These are phyloP conservation scores for Acanthoscelides obtectus DNA, from an alignment of 2,888 invertebrate species.

Conservation along the genomic window DNA sequence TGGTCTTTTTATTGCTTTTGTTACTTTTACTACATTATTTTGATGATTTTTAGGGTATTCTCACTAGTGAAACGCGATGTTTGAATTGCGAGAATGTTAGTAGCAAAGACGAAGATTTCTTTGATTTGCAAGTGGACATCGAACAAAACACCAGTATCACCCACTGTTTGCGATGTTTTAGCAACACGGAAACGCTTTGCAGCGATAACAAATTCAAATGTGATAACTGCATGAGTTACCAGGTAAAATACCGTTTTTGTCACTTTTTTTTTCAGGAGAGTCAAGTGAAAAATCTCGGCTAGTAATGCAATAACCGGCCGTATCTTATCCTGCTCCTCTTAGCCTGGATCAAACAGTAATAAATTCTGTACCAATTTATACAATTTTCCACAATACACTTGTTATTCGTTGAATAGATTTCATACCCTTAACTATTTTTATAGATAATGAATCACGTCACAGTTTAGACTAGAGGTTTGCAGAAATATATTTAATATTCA, in stretches of 20 bases:
- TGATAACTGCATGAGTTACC: slow-evolving; percentile 98
- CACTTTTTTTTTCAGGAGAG: too few species aligned
- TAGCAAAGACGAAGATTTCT: slow-evolving; percentile 99
- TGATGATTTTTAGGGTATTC: slow-evolving; percentile 62
- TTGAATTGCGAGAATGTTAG: slow-evolving; percentile 99
- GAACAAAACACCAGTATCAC: slow-evolving; percentile 99
- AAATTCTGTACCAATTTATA: too few species aligned
- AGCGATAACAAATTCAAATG: slow-evolving; percentile 99
- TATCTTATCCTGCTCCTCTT: too few species aligned
- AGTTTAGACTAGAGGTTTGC: too few species aligned
- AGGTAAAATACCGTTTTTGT: slow-evolving; percentile 46
- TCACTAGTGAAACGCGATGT: slow-evolving; percentile 98
- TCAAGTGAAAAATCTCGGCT: too few species aligned
- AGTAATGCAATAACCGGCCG: too few species aligned
- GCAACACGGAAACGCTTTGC: slow-evolving; percentile 97
- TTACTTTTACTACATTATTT: neutral
- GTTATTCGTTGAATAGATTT: too few species aligned
- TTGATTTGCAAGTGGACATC: slow-evolving; percentile 98
- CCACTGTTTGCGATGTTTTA: slow-evolving; percentile 95
- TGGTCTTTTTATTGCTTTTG: neutral
- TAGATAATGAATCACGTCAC: too few species aligned
- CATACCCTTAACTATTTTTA: too few species aligned
- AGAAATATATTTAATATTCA: too few species aligned
- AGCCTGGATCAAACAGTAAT: too few species aligned
- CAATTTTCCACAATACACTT: too few species aligned